Conservation (phyloP, 2,113 vertebrate species). For the Gymnarchus niloticus region DNA sequence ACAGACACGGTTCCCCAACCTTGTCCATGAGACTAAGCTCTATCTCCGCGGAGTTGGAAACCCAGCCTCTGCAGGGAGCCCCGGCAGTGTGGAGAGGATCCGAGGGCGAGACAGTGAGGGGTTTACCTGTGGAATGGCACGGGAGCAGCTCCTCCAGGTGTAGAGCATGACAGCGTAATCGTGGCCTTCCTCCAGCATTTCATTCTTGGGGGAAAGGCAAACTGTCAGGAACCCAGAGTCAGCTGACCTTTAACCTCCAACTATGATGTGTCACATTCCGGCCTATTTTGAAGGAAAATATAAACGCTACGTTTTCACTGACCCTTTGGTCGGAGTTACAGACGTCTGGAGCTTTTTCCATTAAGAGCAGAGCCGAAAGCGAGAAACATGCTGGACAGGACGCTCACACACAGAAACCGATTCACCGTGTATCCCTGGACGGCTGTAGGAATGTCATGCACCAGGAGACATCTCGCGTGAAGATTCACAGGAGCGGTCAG, state of each 20-base stretch:
- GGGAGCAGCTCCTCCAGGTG: conserved; percentile 96
- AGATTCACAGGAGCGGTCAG: background rate
- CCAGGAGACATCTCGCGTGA: background rate
- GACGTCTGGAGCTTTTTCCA: background rate
- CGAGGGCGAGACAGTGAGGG: background rate
- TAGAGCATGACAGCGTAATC: conserved; percentile 98
- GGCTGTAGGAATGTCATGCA: too few relatives aligned
- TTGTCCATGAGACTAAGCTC: too few relatives aligned
- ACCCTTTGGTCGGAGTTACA: background rate
- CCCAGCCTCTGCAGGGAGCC: too few relatives aligned
- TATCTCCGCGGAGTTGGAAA: too few relatives aligned
- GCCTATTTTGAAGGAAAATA: background rate
- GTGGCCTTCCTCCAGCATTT: conserved; percentile 97
- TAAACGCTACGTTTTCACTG: too few relatives aligned
- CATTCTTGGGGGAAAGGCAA: conserved; percentile 69
- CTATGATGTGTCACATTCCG: background rate
- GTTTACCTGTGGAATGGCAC: conserved; percentile 93
- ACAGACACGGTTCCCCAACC: too few relatives aligned
- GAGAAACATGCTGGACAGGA: background rate
- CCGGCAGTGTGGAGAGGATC: too few relatives aligned
- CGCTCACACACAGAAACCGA: background rate
- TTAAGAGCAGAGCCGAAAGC: background rate
- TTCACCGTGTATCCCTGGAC: background rate
- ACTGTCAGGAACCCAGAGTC: conserved; percentile 1
- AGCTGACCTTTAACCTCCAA: too few relatives aligned